Conservation (phyloP, 2,113 vertebrate species). For the Oxyura jamaicensis region DNA sequence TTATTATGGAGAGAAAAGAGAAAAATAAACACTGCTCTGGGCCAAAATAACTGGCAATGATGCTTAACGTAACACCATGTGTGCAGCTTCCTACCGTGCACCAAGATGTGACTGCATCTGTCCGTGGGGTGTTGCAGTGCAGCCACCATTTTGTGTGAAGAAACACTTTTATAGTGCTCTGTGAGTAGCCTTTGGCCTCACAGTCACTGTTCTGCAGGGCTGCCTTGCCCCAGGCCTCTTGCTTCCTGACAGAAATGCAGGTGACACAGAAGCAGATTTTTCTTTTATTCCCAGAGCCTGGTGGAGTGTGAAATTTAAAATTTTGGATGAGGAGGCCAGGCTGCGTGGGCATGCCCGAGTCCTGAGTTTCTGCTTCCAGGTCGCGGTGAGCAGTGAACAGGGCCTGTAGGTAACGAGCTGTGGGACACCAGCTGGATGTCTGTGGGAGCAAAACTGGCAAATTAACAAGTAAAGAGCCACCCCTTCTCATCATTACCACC, state of each 20-base stretch:
- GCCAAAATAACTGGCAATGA: neutral
- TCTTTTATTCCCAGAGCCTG: neutral
- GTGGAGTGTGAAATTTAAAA: neutral
- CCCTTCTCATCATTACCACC: neutral
- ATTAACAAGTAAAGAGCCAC: neutral
- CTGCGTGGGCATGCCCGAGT: neutral
- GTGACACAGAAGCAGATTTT: neutral
- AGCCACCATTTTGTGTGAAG: neutral
- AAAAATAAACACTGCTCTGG: neutral
- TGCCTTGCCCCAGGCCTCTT: neutral
- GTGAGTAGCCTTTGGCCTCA: neutral
- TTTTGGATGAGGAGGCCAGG: neutral
- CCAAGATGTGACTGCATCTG: neutral
- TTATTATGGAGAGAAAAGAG: neutral
- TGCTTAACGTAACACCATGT: neutral
- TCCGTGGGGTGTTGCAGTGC: neutral
- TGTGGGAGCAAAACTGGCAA: neutral
- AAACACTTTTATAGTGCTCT: neutral
- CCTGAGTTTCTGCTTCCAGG: neutral
- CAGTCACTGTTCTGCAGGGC: neutral
- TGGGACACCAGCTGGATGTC: neutral
- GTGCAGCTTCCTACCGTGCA: neutral
- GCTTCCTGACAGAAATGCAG: neutral
- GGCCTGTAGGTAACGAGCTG: neutral
- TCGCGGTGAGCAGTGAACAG: fast-evolving